Evolutionary conservation across 2,113 vertebrate species (phyloP).

Genomic region (Narcine bancroftii): DNA sequence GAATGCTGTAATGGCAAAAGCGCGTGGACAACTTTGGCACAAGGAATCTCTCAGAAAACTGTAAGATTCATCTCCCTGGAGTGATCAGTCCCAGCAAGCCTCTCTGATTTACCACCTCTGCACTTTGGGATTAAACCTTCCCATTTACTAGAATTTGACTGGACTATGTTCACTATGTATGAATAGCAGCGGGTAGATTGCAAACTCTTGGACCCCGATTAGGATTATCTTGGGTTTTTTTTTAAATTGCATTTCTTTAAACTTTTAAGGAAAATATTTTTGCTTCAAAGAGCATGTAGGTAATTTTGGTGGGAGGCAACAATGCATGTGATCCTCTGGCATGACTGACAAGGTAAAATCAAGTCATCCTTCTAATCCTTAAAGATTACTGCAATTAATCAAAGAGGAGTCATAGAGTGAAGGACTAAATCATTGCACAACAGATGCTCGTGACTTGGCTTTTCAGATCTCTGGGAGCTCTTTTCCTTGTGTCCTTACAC

Average conservation of each 20-base stretch:
- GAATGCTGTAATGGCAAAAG: not conserved
- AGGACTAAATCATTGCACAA: no score
- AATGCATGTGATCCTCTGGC: not conserved
- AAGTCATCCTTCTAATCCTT: not conserved
- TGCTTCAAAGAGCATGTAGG: not conserved
- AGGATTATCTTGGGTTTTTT: not conserved
- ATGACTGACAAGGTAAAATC: not conserved
- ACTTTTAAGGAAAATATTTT: not conserved
- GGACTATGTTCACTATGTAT: not conserved
- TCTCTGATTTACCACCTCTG: not conserved
- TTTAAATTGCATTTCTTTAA: not conserved
- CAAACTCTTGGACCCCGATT: not conserved
- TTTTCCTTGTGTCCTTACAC: no score
- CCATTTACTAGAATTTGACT: not conserved
- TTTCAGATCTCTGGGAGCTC: no score
- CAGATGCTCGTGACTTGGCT: no score
- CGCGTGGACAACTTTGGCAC: not conserved
- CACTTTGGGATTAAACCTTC: not conserved
- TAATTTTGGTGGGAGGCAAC: not conserved
- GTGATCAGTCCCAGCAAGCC: no score
- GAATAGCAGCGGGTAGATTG: not conserved
- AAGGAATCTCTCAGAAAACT: not conserved
- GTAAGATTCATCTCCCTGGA: not conserved
- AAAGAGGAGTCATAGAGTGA: not conserved
- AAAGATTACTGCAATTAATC: not conserved